Evolutionary conservation across 2,797 vertebrate genomes (phyloP).

Genomic region (Chromobotia macracanthus): DNA sequence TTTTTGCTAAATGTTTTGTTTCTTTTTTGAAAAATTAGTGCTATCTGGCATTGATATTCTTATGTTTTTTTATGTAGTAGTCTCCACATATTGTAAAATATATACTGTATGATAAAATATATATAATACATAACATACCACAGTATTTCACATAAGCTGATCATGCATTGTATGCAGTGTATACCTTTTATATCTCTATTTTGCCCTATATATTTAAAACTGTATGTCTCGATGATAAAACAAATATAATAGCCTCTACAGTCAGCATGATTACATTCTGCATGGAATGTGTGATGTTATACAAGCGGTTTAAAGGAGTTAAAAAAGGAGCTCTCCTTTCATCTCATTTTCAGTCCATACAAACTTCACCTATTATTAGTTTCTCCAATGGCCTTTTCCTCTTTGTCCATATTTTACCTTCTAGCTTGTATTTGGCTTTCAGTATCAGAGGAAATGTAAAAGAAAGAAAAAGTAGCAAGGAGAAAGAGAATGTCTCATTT

Average conservation of each 20-base stretch:
- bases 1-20: no score
- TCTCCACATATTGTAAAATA: no score
- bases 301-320: not conserved
- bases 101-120: not conserved
- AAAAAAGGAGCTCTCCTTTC: conserved; percentile 26
- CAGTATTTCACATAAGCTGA: not conserved
- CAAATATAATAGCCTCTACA: not conserved
- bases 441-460: conserved; percentile 50
- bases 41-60: no score
- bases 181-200: not conserved
- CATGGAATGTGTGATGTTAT: conserved; percentile 4
- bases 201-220: no score
- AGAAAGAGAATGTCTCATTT: conserved; percentile 80
- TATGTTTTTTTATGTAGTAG: no score
- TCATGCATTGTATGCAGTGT: not conserved
- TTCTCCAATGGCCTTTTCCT: conserved; percentile 35
- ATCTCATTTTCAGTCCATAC: conserved; percentile 34
- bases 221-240: not conserved
- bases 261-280: conserved; percentile 6
- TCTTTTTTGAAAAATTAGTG: no score
- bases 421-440: conserved; percentile 65
- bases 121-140: not conserved
- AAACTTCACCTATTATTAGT: conserved; percentile 44
- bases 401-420: conserved; percentile 10
- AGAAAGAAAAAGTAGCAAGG: conserved; percentile 42